Evolutionary conservation across 2,797 vertebrate genomes (phyloP).

Genomic region (Erethizon dorsatum): DNA sequence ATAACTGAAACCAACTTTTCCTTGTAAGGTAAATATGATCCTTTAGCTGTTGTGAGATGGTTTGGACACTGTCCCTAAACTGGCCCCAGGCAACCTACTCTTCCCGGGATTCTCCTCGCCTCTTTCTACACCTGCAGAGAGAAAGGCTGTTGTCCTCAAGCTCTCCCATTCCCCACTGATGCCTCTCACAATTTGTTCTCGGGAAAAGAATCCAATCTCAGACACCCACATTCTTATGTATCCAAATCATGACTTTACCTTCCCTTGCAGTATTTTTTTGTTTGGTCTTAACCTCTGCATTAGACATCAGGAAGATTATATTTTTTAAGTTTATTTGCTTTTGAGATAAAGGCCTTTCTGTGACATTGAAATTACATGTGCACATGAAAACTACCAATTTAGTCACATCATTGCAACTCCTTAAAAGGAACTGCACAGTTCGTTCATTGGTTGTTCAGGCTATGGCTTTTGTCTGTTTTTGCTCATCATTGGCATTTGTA

Average conservation of each 20-base stretch:
- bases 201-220: neutral
- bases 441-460: neutral
- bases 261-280: neutral
- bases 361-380: slow-evolving; percentile 31
- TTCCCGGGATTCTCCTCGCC: neutral
- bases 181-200: neutral
- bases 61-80: neutral
- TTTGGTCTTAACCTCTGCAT: neutral
- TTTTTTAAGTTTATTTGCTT: slow-evolving; percentile 6
- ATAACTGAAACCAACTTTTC: slow-evolving; percentile 43
- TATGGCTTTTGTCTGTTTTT: neutral
- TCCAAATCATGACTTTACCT: neutral
- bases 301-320: neutral
- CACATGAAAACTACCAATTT: neutral
- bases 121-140: neutral
- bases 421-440: neutral
- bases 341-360: slow-evolving; percentile 6
- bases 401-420: neutral
- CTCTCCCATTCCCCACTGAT: neutral
- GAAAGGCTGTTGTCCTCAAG: neutral
- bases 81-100: neutral
- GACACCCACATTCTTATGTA: neutral
- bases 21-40: slow-evolving; percentile 8
- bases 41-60: neutral
- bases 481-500: neutral